These are phyloP conservation scores for Sebastes itinus DNA, from an alignment of 2,797 vertebrate species.

Conservation along the genomic window DNA sequence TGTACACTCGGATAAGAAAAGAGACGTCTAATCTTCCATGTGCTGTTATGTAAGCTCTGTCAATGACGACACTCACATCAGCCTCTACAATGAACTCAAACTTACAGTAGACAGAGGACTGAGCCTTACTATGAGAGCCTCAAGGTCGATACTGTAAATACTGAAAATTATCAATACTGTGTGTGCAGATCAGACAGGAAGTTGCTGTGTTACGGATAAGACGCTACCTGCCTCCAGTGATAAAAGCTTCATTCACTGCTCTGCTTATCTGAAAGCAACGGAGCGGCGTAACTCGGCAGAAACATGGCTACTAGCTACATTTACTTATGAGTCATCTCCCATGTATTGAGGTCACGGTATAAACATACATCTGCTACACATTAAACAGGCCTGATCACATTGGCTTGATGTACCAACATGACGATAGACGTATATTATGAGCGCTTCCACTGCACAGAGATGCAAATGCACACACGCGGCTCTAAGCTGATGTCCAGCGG, in stretches of 20 bases:
- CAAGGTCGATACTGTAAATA: not conserved
- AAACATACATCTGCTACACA: slow-evolving; percentile 53
- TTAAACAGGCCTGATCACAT: slow-evolving; percentile 36
- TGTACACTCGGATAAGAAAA: not conserved
- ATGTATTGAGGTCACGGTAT: slow-evolving; percentile 62
- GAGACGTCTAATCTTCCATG: not conserved
- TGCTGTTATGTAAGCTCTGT: slow-evolving; percentile 41
- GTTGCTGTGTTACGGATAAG: not conserved
- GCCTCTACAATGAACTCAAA: not conserved
- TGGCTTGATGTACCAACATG: not conserved
- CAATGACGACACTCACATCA: slow-evolving; percentile 7
- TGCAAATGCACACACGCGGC: not conserved
- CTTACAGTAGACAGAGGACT: not conserved
- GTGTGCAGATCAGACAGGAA: not conserved
- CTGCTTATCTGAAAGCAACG: slow-evolving; percentile 20
- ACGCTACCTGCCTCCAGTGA: slow-evolving; percentile 1
- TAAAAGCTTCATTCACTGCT: slow-evolving; percentile 18
- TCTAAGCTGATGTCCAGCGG: slow-evolving; percentile 20
- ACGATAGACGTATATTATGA: not conserved
- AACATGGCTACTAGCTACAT: slow-evolving; percentile 22
- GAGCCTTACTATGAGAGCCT: not conserved
- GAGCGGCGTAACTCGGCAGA: slow-evolving; percentile 15
- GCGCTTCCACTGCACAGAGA: slow-evolving; percentile 15
- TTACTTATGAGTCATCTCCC: slow-evolving; percentile 58
- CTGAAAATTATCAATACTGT: not conserved